A percentile compares a stretch with the other conserved stretches of the same genome.
Evolutionary conservation across 2,888 invertebrate genomes (phyloP).

Genomic region (Merodon equestris): DNA sequence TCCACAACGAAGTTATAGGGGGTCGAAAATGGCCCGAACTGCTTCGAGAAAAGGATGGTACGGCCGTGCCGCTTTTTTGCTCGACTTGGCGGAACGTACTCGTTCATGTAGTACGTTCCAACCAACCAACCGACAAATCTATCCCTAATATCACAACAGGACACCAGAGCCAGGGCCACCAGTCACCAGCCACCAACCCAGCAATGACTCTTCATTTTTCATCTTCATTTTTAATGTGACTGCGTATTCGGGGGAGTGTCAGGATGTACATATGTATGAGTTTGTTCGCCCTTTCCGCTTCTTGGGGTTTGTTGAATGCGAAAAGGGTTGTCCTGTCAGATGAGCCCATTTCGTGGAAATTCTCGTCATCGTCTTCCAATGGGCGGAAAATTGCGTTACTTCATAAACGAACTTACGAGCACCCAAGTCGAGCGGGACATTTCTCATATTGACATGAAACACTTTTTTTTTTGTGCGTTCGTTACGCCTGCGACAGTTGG

Average conservation of each 20-base stretch:
- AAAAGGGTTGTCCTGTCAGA: conserved; percentile 58
- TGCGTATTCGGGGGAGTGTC: too few species aligned
- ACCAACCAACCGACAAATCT: conserved; percentile 59
- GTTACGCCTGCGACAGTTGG: conserved; percentile 2
- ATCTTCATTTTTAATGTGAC: conserved; percentile 64
- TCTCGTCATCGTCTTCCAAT: conserved; percentile 39
- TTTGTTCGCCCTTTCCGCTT: background rate
- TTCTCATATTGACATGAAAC: conserved; percentile 66
- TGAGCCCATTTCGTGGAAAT: conserved; percentile 51
- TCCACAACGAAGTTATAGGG: too few species aligned
- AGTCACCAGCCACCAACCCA: background rate
- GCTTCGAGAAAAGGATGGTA: too few species aligned
- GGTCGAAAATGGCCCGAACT: too few species aligned
- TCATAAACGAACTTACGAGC: conserved; percentile 12
- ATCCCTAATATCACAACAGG: conserved; percentile 54
- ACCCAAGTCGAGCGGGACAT: conserved; percentile 29
- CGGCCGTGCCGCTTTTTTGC: too few species aligned
- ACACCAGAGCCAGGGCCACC: conserved; percentile 24
- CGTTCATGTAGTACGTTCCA: conserved; percentile 49
- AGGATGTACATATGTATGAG: too few species aligned
- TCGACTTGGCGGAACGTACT: too few species aligned
- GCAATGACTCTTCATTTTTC: conserved; percentile 34
- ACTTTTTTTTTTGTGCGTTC: conserved; percentile 39
- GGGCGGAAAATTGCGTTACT: conserved; percentile 56
- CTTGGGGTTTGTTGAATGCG: conserved; percentile 12